Percentiles rank a stretch among this genome's conserved stretches.
phyloP scores from a whole-genome alignment of 1,140 invertebrate genomes.

The Whitmania pigra region DNA sequence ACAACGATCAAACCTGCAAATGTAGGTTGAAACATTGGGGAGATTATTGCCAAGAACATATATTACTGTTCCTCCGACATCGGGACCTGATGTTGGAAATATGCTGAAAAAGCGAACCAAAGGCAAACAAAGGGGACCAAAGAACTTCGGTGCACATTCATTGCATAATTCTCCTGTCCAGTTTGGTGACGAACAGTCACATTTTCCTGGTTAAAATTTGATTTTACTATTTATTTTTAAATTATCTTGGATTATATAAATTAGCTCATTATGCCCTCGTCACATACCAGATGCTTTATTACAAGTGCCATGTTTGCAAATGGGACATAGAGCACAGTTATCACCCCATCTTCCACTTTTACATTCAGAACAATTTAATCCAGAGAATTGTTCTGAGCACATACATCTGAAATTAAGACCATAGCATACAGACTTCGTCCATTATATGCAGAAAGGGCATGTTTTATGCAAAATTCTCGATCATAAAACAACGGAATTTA shows the following conservation, averaged over 20 bases:
- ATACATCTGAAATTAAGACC: slow-evolving; percentile 19
- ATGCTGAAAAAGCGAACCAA: slow-evolving; percentile 25
- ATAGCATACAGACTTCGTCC: no score
- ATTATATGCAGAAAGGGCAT: no score
- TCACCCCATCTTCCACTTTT: slow-evolving; percentile 24
- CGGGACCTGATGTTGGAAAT: slow-evolving; percentile 24
- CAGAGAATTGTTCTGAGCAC: slow-evolving; percentile 24
- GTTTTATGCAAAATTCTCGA: no score
- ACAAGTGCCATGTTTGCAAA: slow-evolving; percentile 23
- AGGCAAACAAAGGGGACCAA: slow-evolving; percentile 27
- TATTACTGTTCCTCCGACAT: slow-evolving; percentile 27
- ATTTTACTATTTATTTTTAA: slow-evolving; percentile 18
- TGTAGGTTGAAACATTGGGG: slow-evolving; percentile 22
- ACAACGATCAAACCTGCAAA: slow-evolving; percentile 23
- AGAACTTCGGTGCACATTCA: slow-evolving; percentile 28
- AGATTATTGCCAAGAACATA: slow-evolving; percentile 30
- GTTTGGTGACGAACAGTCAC: slow-evolving; percentile 25
- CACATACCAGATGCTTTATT: slow-evolving; percentile 19
- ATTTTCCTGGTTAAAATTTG: slow-evolving; percentile 22
- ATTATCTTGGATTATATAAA: neutral
- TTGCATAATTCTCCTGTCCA: slow-evolving; percentile 29
- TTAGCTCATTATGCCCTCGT: neutral
- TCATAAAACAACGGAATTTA: no score
- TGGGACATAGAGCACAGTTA: slow-evolving; percentile 26
- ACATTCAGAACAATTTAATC: slow-evolving; percentile 26